These are phyloP conservation scores for Arctopsyche grandis DNA, from an alignment of 1,140 invertebrate species.

Conservation along the genomic window DNA sequence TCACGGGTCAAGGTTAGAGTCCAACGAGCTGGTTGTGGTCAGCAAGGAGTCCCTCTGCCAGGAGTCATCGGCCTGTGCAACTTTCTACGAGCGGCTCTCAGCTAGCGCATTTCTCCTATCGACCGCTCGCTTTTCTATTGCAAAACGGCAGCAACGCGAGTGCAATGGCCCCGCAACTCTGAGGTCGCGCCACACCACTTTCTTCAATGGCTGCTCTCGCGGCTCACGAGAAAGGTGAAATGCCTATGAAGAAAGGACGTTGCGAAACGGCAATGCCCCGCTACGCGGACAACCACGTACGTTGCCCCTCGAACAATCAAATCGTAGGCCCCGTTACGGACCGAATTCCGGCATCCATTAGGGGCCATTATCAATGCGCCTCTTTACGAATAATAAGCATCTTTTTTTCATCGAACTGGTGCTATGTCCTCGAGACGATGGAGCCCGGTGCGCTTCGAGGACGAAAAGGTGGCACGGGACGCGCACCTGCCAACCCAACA, in stretches of 20 bases:
- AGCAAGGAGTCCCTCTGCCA: background rate
- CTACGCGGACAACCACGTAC: background rate
- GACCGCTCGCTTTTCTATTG: constrained; percentile 47
- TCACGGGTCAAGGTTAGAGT: too few species aligned
- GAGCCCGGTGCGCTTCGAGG: background rate
- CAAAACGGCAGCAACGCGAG: constrained; percentile 40
- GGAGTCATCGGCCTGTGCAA: constrained; percentile 39
- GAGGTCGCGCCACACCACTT: constrained; percentile 14
- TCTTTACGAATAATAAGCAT: too few species aligned
- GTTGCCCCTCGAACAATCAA: constrained; percentile 44
- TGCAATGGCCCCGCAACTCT: background rate
- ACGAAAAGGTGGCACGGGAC: constrained; percentile 25
- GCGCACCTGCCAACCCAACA: constrained; percentile 23
- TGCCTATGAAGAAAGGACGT: constrained; percentile 36
- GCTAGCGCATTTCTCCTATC: constrained; percentile 37
- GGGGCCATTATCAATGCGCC: background rate
- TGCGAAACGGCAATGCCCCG: constrained; percentile 27
- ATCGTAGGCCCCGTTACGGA: background rate
- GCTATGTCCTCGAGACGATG: background rate
- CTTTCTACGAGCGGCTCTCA: constrained; percentile 41
- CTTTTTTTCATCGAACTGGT: too few species aligned
- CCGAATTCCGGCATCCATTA: constrained; percentile 8
- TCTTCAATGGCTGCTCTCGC: constrained; percentile 1
- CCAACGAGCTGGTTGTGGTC: background rate
- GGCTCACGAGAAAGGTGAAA: constrained; percentile 51